Evolutionary conservation across 2,888 invertebrate genomes (phyloP).

Genomic region (Tetragnatha montana): DNA sequence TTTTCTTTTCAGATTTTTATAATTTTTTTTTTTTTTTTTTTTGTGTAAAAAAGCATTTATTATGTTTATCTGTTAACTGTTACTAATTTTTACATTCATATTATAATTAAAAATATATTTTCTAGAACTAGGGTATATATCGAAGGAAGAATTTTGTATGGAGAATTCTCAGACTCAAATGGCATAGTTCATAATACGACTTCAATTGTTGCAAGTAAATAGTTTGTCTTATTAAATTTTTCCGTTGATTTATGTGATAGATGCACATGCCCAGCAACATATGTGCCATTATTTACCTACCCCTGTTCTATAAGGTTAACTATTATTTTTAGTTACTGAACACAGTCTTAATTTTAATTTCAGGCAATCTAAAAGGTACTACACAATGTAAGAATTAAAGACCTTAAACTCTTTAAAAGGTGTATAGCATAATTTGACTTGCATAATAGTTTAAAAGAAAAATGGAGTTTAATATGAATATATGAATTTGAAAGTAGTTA

Average conservation of each 20-base stretch:
- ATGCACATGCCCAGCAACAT: neutral
- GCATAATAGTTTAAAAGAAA: too few species aligned
- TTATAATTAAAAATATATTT: neutral
- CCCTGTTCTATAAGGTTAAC: too few species aligned
- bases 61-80: neutral
- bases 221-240: constrained; percentile 1
- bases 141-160: constrained; percentile 88
- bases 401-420: too few species aligned
- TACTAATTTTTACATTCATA: neutral
- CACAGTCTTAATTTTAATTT: too few species aligned
- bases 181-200: constrained; percentile 85
- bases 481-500: too few species aligned
- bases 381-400: too few species aligned
- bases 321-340: too few species aligned
- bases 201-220: constrained; percentile 87
- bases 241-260: neutral
- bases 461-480: too few species aligned
- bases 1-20: neutral
- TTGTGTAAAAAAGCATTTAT: neutral
- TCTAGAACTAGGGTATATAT: constrained; percentile 82
- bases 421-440: too few species aligned
- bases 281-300: too few species aligned
- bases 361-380: too few species aligned
- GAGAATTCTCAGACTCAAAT: constrained; percentile 87
- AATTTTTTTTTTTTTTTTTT: neutral